These are phyloP conservation scores for Cliona cf. orientalis DNA, from an alignment of 37 sponge, comb jelly and placozoan species.

Conservation along the genomic window DNA sequence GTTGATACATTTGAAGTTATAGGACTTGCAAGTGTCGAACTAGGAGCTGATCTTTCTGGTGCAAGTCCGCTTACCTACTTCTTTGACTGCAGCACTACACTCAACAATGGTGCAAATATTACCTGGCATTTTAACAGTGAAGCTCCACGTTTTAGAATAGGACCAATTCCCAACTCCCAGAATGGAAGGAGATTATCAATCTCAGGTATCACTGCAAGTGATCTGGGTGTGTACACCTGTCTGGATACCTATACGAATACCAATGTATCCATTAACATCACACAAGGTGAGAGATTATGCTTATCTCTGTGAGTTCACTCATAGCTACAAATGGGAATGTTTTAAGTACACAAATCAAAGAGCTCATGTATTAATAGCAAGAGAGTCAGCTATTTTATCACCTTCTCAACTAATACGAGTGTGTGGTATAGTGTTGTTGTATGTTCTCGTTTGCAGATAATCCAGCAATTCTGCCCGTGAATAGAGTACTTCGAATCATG, in stretches of 20 bases:
- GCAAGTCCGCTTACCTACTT: background rate
- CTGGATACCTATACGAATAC: background rate
- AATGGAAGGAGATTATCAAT: background rate
- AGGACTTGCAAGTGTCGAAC: slow-evolving; percentile 16
- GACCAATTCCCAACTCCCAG: too few relatives aligned
- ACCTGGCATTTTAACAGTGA: slow-evolving; percentile 23
- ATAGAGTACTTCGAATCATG: background rate
- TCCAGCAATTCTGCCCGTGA: background rate
- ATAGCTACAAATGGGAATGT: too few relatives aligned
- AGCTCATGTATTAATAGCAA: too few relatives aligned
- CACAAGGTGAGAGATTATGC: too few relatives aligned
- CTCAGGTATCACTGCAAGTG: background rate
- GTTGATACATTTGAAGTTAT: background rate
- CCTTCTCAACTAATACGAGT: too few relatives aligned
- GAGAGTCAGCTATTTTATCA: too few relatives aligned
- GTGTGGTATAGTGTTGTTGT: too few relatives aligned
- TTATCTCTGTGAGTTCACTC: slow-evolving; percentile 1
- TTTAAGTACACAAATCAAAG: too few relatives aligned
- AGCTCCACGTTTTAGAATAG: too few relatives aligned
- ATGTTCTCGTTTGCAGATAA: background rate
- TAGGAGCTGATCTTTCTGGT: background rate
- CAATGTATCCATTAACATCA: slow-evolving; percentile 1
- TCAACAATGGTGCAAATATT: slow-evolving; percentile 14
- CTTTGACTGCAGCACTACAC: slow-evolving; percentile 28
- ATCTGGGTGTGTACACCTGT: slow-evolving; percentile 18